Conservation (phyloP, 2,113 vertebrate genomes). For the Cavia aperea region DNA sequence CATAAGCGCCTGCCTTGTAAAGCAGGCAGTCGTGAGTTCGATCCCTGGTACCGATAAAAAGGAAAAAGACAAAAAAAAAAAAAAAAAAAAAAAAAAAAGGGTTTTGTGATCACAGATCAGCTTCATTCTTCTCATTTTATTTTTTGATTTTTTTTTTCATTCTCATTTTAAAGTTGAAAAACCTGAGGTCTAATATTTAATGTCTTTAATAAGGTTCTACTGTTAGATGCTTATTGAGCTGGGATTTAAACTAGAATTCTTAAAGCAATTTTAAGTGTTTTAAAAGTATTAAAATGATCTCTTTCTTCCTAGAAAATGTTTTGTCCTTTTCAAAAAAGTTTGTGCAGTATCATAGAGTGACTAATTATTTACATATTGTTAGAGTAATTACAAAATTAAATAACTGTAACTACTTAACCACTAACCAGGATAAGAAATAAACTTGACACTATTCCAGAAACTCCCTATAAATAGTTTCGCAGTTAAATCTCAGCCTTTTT, state of each 20-base stretch:
- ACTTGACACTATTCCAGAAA: not conserved
- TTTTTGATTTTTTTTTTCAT: not conserved
- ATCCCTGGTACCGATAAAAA: no score
- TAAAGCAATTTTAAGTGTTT: not conserved
- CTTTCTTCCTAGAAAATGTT: not conserved
- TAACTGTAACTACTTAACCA: not conserved
- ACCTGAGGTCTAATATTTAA: not conserved
- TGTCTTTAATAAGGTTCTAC: not conserved
- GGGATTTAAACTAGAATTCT: not conserved
- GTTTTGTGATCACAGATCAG: not conserved
- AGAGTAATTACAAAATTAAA: not conserved
- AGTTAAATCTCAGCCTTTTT: not conserved
- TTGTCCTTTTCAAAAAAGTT: not conserved
- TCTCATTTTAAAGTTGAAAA: not conserved
- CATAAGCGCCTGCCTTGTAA: no score
- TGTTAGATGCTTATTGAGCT: not conserved
- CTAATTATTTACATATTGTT: not conserved
- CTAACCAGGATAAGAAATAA: not conserved
- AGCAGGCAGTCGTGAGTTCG: no score
- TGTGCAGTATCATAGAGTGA: not conserved
- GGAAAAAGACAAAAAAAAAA: no score
- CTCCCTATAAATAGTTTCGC: not conserved
- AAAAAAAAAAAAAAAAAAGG: not conserved
- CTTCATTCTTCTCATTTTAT: not conserved
- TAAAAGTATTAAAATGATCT: constrained; percentile 5